Evolutionary conservation across 2,888 invertebrate genomes (phyloP), one percentile per base, ranked within the genome.

Genomic region (Drymonia ruficornis): DNA sequence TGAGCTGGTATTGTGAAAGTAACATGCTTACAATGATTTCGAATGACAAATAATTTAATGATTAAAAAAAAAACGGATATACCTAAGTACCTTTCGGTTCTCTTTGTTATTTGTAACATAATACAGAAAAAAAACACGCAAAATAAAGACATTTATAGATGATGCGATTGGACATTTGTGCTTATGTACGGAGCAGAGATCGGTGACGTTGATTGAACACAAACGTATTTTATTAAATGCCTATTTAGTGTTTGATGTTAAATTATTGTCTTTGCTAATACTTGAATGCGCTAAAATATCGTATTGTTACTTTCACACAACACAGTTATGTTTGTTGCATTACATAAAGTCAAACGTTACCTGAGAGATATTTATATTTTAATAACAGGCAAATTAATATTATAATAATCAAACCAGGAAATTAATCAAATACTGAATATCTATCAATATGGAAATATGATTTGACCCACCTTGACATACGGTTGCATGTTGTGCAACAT

Each of bases 401-500:
- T 49, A 36, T 9, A 43, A 23, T 23, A 23, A 61, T 43, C 13
- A n/a, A 2, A 46, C 18, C 7, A 42, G 16, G 16, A 50, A 36
- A 28, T 34, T 34, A 44, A 15, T 43, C 13, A 29, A 50, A 48
- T 34, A 50, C 50, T n/a, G n/a, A n/a, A n/a, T n/a, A n/a, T n/a
- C 11, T 16, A 0, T 44, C 51, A 47, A 28, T 36, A 51, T 57
- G 61, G 61, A 48, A 43, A 51, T 52, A 59, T 59, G 56, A 55
- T 58, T 56, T 44, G 51, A 60, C 52, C 53, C 59, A 58, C 51
- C 53, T 48, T 55, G 54, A 56, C 49, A 57, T 53, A 40, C 49
- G 4, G 55, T 56, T 51, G 53, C 34, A 60, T 50, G 58, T 52
- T 55, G 55, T 59, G 56, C 49, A 55, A 53, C 47, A 62, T 58